Evolutionary conservation across 2,113 vertebrate genomes (phyloP).

Genomic region (Aythya baeri): DNA sequence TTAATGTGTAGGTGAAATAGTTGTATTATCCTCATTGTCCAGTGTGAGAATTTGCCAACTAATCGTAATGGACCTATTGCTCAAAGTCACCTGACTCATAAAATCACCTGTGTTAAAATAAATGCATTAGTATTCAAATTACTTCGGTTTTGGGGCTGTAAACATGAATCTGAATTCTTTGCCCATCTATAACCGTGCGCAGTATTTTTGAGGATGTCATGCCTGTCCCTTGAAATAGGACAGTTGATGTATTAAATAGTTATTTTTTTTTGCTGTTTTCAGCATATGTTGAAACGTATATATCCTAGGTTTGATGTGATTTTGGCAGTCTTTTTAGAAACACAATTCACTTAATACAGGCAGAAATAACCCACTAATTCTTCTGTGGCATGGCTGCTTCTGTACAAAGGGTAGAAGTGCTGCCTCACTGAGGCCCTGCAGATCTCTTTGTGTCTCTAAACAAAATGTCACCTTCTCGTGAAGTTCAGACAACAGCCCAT

Average conservation of each 20-base stretch:
- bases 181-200: accelerated
- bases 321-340: not conserved
- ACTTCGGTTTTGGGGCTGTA: not conserved
- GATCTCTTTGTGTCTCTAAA: not conserved
- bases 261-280: not conserved
- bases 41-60: not conserved
- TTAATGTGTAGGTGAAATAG: not conserved
- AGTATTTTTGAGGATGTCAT: not conserved
- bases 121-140: not conserved
- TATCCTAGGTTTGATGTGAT: not conserved
- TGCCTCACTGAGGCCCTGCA: not conserved
- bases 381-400: not conserved
- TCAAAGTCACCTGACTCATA: not conserved
- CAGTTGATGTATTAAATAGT: not conserved
- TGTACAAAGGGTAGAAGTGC: not conserved
- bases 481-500: not conserved
- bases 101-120: not conserved
- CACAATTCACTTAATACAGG: not conserved
- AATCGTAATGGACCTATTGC: not conserved
- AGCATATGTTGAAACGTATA: not conserved
- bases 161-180: not conserved
- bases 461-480: not conserved
- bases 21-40: not conserved
- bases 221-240: not conserved
- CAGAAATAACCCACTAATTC: not conserved